Evolutionary conservation across 2,113 vertebrate genomes (phyloP).

Genomic region (Crotalus viridis): DNA sequence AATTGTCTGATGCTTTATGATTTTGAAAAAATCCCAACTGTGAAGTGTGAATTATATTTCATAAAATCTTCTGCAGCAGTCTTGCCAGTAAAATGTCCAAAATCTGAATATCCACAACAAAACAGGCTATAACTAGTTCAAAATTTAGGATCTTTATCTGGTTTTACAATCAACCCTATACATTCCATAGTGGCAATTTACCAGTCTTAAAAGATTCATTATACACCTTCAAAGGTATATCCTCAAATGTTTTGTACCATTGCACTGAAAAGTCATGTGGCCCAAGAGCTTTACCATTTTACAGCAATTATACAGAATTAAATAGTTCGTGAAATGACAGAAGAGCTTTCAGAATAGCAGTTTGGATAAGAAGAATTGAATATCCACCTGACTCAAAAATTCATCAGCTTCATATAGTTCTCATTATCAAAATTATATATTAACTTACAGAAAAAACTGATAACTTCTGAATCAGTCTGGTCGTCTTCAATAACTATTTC

Average conservation of each 20-base stretch:
- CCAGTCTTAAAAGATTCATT: not conserved
- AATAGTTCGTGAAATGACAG: not conserved
- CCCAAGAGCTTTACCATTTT: not conserved
- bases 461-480: not conserved
- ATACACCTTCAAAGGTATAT: not conserved
- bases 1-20: not conserved
- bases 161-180: not conserved
- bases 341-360: not conserved
- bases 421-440: not conserved
- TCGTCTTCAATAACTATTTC: not conserved
- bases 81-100: not conserved
- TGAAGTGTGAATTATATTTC: not conserved
- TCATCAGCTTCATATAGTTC: not conserved
- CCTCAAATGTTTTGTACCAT: not conserved
- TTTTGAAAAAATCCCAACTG: not conserved
- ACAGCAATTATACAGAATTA: not conserved
- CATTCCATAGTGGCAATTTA: not conserved
- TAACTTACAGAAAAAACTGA: not conserved
- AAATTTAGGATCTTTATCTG: not conserved
- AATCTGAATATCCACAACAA: not conserved
- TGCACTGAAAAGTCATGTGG: not conserved
- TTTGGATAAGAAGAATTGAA: not conserved
- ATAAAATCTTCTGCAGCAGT: not conserved
- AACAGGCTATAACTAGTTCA: not conserved
- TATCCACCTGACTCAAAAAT: not conserved